Base-by-base conservation (phyloP, 2,888 invertebrate genomes). In the Unio pictorum region DNA sequence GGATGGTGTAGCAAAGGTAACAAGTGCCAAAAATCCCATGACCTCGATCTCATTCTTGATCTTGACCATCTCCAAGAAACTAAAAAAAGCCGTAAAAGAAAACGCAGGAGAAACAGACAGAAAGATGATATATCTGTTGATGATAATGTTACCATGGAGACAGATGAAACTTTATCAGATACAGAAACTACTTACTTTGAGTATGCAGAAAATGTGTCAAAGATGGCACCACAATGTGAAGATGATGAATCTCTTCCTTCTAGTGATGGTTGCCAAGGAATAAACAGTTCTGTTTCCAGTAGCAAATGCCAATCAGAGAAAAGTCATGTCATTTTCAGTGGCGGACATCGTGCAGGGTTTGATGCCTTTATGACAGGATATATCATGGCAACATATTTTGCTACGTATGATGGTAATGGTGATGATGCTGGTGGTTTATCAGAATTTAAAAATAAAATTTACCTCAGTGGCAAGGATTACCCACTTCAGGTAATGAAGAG, bases 361-460 rank as follows among this genome's bases (percentile, higher is more conserved):
- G 91, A 91, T 83, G 89, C 91, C 1, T 91, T 91, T 73, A 91
- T 91, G 91, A 91, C 91, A 20, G 91, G 90, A 5, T 90, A 86
- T 73, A 83, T 86, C 56, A 87, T 90, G 79, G 86, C 89, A 5
- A 79, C 78, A 34, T 87, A 85, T 67, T 55, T 87, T 6, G 68
- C 79, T 17, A 75, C 82, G 59, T 68, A 68, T 8, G 64, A 58
- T 4, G 63, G 58, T 5, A 64, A 68, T 18, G 59, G 74, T 23
- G 66, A 71, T 17, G 68, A 77, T 30, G 64, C 79, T 8, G 78
- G 81, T 20, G 70, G 69, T 55, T 66, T 87, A 18, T 78, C 84
- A 0, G 81, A 85, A 30, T 78, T 88, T 62, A 82, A 74, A 20
- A 90, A 91, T 78, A 88, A 87, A 72, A 73, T 91, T 17, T 89